These are phyloP conservation scores for Stomatorhinus ivindoensis DNA, from an alignment of 2,113 vertebrate species.

Conservation along the genomic window DNA sequence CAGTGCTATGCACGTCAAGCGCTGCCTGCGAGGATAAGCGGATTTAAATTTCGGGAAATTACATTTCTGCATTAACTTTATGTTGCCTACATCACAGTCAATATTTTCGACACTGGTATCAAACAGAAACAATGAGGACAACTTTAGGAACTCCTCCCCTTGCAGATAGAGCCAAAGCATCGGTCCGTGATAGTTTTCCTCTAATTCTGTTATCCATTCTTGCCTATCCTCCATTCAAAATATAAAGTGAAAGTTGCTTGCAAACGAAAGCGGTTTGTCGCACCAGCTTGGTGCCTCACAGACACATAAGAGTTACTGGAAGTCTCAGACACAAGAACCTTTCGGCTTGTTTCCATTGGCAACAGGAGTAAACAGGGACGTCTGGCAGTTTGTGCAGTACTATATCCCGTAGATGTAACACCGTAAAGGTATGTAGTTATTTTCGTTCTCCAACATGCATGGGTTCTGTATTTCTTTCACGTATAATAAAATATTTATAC, in stretches of 20 bases:
- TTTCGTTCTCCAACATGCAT: too few species aligned
- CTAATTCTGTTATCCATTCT: neutral
- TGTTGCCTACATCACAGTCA: neutral
- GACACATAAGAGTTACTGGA: neutral
- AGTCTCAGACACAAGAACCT: neutral
- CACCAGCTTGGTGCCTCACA: neutral
- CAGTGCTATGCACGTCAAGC: neutral
- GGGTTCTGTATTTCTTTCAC: neutral
- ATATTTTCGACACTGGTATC: neutral
- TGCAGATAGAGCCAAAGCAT: neutral
- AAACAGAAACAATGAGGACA: neutral
- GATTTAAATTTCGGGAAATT: neutral
- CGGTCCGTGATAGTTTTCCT: neutral
- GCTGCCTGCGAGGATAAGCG: neutral
- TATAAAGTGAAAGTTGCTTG: neutral
- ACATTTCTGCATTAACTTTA: neutral
- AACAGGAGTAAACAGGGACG: slow-evolving; percentile 48
- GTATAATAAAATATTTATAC: neutral
- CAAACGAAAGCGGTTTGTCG: neutral
- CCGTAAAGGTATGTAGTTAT: neutral
- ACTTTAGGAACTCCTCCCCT: neutral
- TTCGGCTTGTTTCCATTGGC: slow-evolving; percentile 46
- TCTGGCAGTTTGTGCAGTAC: slow-evolving; percentile 18
- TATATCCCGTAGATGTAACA: neutral
- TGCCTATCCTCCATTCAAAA: neutral